Conservation (phyloP, 37 sponge, comb jelly and placozoan species). For the Axinella damicornis region DNA sequence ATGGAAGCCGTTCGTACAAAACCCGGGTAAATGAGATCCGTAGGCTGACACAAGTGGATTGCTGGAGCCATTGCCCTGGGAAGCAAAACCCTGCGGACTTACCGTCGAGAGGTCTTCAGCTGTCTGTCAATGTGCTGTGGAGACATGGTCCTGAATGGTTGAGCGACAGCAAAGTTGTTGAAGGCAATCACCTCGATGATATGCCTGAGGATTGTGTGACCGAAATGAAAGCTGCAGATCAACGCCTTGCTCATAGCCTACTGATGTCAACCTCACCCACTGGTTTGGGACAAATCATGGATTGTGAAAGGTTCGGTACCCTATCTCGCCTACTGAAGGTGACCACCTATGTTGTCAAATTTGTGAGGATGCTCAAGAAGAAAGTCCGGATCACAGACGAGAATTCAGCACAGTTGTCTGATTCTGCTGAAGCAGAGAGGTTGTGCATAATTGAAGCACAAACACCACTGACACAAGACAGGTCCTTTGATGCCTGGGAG, state of each 20-base stretch:
- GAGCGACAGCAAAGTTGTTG: neutral
- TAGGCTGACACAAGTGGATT: neutral
- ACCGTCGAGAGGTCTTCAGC: conserved; percentile 21
- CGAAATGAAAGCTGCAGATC: neutral
- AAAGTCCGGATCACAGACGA: neutral
- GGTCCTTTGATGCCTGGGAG: neutral
- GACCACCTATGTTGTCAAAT: conserved; percentile 3
- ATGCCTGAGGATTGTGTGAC: conserved; percentile 2
- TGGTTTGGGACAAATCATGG: neutral
- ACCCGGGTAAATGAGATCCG: conserved; percentile 22
- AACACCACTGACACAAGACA: neutral
- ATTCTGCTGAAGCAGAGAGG: conserved; percentile 3
- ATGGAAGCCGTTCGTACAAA: conserved; percentile 34
- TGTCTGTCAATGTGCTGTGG: neutral
- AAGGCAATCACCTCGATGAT: neutral
- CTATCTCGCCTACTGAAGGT: neutral
- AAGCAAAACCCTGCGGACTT: conserved; percentile 40
- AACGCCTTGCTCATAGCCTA: neutral
- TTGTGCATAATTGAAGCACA: conserved; percentile 10
- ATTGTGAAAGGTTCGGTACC: conserved; percentile 9
- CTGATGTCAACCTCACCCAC: neutral
- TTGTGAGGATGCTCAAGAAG: neutral
- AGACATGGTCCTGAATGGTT: conserved; percentile 8
- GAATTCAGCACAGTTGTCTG: neutral
- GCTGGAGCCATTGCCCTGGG: conserved; percentile 18